Conservation (phyloP, 2,113 vertebrate species). For the Campylorhamphus procurvoides region DNA sequence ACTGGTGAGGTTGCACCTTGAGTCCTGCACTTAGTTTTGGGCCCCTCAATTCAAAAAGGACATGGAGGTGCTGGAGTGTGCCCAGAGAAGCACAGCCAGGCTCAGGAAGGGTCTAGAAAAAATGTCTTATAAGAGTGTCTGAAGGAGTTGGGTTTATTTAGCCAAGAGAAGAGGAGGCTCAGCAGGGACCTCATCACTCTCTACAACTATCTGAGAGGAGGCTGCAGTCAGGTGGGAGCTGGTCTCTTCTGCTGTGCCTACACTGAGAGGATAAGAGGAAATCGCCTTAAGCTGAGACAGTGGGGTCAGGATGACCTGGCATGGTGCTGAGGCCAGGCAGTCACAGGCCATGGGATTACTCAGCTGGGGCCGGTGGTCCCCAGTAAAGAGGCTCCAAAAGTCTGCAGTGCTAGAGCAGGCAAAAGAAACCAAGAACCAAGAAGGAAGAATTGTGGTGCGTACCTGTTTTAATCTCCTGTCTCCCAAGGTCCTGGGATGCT, state of each 20-base stretch:
- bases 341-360: background rate
- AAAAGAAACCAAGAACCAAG: background rate
- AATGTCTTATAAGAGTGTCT: background rate
- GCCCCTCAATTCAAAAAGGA: background rate
- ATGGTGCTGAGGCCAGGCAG: background rate
- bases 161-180: background rate
- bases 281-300: background rate
- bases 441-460: background rate
- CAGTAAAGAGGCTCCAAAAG: background rate
- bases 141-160: background rate
- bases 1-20: background rate
- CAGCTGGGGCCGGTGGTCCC: background rate
- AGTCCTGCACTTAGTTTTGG: background rate
- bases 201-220: background rate
- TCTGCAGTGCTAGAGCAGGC: background rate
- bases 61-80: background rate
- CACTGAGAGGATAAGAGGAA: background rate
- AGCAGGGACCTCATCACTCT: background rate
- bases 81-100: background rate
- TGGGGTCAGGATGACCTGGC: background rate
- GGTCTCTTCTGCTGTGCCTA: accelerated
- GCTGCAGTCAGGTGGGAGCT: background rate
- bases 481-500: background rate
- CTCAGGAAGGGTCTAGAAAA: background rate
- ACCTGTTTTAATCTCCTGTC: background rate